Percentiles rank a stretch among this genome's conserved stretches.
Evolutionary conservation across 2,888 invertebrate genomes (phyloP).

Genomic region (Chloroclysta siterata): DNA sequence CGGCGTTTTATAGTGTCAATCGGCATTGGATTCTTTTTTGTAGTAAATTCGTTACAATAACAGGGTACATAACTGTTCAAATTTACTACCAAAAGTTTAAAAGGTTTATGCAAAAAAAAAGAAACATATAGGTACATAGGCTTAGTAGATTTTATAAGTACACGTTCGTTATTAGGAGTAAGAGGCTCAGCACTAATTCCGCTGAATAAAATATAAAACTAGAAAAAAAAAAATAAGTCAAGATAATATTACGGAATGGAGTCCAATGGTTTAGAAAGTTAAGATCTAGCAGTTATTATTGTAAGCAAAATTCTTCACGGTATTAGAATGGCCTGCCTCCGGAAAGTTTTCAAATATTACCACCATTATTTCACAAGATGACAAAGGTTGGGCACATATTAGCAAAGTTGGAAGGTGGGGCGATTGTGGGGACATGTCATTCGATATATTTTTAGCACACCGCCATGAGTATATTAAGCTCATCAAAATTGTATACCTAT

Average conservation of each 20-base stretch:
- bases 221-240: no score
- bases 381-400: constrained; percentile 84
- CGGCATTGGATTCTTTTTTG: constrained; percentile 12
- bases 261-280: constrained; percentile 56
- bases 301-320: constrained; percentile 76
- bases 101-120: not conserved
- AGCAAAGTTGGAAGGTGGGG: constrained; percentile 73
- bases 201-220: no score
- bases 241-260: constrained; percentile 39
- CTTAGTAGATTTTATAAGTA: no score
- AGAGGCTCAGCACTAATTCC: no score
- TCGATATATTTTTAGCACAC: constrained; percentile 64
- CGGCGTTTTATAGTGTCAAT: constrained; percentile 25
- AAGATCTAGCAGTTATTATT: constrained; percentile 64
- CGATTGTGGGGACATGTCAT: constrained; percentile 69
- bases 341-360: constrained; percentile 83
- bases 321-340: constrained; percentile 70
- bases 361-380: constrained; percentile 82
- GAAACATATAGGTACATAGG: no score
- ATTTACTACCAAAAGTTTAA: no score
- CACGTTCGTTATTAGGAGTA: no score
- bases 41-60: no score
- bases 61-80: no score
- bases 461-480: constrained; percentile 41
- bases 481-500: not conserved